Evolutionary conservation across 2,113 vertebrate species (phyloP).

Genomic region (Penelope pileata): DNA sequence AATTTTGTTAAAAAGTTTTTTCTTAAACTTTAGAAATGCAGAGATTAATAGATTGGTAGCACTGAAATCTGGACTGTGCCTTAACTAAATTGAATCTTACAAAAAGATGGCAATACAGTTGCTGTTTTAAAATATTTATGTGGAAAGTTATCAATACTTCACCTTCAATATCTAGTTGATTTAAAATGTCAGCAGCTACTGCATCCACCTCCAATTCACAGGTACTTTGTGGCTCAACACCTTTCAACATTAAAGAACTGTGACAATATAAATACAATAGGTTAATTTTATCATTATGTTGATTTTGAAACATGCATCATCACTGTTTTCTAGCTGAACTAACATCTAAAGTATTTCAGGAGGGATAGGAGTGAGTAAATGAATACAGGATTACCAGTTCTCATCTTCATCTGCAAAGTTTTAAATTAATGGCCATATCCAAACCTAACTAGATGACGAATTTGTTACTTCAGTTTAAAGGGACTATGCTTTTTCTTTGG

Average conservation of each 20-base stretch:
- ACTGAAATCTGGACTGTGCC: neutral
- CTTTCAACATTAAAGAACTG: constrained; percentile 91
- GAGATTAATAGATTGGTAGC: neutral
- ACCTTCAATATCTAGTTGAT: constrained; percentile 95
- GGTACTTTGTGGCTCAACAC: constrained; percentile 89
- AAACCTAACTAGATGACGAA: neutral
- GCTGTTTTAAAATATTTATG: neutral
- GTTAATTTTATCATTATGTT: neutral
- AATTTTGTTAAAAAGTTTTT: too few species aligned
- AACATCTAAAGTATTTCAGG: neutral
- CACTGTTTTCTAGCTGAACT: neutral
- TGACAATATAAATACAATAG: constrained; percentile 50
- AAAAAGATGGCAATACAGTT: neutral
- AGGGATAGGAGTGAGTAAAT: neutral
- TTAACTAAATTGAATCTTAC: neutral
- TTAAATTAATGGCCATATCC: neutral
- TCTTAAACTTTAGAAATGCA: neutral
- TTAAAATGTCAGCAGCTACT: constrained; percentile 94
- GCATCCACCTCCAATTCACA: constrained; percentile 99
- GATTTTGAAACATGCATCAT: neutral
- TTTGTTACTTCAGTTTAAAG: neutral
- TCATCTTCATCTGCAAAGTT: neutral
- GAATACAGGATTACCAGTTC: neutral
- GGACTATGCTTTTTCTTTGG: neutral
- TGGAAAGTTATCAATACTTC: constrained; percentile 26